These are phyloP conservation scores for Dendrolimus punctatus DNA, from an alignment of 1,140 invertebrate genomes.

Conservation along the genomic window DNA sequence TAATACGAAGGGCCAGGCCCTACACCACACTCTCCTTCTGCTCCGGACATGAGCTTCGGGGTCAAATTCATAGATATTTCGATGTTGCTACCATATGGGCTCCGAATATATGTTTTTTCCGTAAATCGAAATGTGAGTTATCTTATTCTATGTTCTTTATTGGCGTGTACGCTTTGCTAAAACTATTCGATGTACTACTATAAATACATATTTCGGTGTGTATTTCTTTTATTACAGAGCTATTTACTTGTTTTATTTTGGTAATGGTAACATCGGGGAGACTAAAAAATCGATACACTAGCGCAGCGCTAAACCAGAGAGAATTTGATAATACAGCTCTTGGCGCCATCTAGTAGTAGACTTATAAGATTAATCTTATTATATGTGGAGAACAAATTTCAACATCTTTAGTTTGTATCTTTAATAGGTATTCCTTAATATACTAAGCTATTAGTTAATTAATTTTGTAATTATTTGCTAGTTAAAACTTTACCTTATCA, in stretches of 20 bases:
- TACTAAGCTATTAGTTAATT: too few relatives aligned
- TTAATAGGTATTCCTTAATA: too few relatives aligned
- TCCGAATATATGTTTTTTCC: not conserved
- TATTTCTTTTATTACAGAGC: not conserved
- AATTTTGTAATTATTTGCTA: too few relatives aligned
- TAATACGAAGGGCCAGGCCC: conserved; percentile 67
- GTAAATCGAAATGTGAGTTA: not conserved
- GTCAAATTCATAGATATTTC: conserved; percentile 68
- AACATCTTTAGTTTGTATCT: too few relatives aligned
- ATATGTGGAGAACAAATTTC: too few relatives aligned
- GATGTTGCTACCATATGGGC: conserved; percentile 42
- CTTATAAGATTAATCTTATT: not conserved
- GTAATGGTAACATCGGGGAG: conserved; percentile 27
- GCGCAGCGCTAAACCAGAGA: conserved; percentile 62
- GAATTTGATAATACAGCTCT: conserved; percentile 24
- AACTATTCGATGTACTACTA: too few relatives aligned
- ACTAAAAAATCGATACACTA: conserved; percentile 60
- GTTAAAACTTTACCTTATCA: too few relatives aligned
- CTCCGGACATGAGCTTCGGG: conserved; percentile 68
- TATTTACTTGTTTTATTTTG: conserved; percentile 3
- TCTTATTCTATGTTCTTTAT: not conserved
- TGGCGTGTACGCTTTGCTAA: too few relatives aligned
- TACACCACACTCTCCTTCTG: conserved; percentile 64
- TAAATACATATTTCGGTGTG: too few relatives aligned
- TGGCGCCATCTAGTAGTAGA: conserved; percentile 37